Conservation (phyloP, 92 coral and sea anemone species). For the Chrysogorgia sp. region DNA sequence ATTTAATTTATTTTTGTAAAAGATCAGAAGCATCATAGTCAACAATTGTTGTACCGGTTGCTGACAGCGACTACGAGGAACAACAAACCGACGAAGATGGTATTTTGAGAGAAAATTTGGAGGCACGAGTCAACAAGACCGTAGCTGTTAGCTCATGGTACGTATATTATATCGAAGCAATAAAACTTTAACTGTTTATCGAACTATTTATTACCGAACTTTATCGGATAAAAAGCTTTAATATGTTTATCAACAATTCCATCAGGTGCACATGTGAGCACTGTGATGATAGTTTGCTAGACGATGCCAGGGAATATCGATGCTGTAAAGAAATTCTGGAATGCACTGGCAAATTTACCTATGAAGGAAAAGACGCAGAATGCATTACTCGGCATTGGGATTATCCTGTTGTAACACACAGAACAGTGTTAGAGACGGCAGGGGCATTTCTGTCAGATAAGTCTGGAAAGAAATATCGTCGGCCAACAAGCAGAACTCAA, state of each 20-base stretch:
- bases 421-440: constrained; percentile 17
- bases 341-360: constrained; percentile 23
- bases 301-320: constrained; percentile 22
- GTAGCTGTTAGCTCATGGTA: constrained; percentile 28
- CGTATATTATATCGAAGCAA: too few species aligned
- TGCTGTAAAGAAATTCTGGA: constrained; percentile 34
- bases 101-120: constrained; percentile 8
- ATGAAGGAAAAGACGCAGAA: constrained; percentile 15
- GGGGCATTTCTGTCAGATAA: constrained; percentile 7
- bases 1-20: too few species aligned
- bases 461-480: constrained; percentile 12
- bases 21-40: too few species aligned
- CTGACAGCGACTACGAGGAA: constrained; percentile 34
- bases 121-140: constrained; percentile 17
- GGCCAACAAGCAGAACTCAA: background rate
- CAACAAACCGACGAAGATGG: constrained; percentile 29
- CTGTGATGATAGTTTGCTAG: constrained; percentile 3
- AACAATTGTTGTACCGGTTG: constrained; percentile 19
- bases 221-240: too few species aligned
- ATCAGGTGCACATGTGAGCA: constrained; percentile 21
- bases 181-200: background rate
- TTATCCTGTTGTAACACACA: constrained; percentile 13
- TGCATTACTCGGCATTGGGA: constrained; percentile 26
- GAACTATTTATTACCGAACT: background rate
- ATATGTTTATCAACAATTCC: background rate